Conservation (phyloP, 2,888 invertebrate genomes). For the Harpagoxenus sublaevis region DNA sequence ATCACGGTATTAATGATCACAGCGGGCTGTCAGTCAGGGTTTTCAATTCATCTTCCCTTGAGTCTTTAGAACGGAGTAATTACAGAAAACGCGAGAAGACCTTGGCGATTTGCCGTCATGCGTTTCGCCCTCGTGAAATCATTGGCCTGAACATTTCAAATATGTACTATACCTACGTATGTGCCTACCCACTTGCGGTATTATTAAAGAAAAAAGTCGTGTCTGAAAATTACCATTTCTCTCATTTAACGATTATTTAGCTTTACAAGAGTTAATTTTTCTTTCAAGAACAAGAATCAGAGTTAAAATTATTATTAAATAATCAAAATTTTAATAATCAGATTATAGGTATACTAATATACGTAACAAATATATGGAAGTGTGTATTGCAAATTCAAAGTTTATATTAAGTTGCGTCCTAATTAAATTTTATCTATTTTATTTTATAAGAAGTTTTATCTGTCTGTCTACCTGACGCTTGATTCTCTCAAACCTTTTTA, state of each 20-base stretch:
- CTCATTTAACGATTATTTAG: background rate
- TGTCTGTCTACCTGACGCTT: background rate
- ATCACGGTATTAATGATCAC: background rate
- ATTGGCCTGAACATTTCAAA: constrained; percentile 61
- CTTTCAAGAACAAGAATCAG: background rate
- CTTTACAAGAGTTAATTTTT: background rate
- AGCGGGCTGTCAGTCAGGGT: background rate
- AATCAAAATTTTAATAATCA: background rate
- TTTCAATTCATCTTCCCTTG: constrained; percentile 5
- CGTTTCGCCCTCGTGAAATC: constrained; percentile 69
- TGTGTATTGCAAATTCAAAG: background rate
- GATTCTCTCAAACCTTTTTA: background rate
- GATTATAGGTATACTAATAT: background rate
- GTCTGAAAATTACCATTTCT: background rate
- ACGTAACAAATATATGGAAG: background rate
- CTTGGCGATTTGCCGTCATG: constrained; percentile 71
- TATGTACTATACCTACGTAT: constrained; percentile 28
- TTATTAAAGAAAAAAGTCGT: background rate
- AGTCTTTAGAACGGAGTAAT: constrained; percentile 6
- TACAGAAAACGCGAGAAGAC: constrained; percentile 46
- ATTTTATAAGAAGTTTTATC: background rate
- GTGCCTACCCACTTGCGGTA: background rate
- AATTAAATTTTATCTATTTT: background rate
- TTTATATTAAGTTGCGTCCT: background rate
- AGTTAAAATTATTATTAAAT: background rate